Percentiles rank a stretch among this genome's conserved stretches.
These are phyloP conservation scores for Aramus guarauna DNA, from an alignment of 2,113 vertebrate genomes.

Conservation along the genomic window DNA sequence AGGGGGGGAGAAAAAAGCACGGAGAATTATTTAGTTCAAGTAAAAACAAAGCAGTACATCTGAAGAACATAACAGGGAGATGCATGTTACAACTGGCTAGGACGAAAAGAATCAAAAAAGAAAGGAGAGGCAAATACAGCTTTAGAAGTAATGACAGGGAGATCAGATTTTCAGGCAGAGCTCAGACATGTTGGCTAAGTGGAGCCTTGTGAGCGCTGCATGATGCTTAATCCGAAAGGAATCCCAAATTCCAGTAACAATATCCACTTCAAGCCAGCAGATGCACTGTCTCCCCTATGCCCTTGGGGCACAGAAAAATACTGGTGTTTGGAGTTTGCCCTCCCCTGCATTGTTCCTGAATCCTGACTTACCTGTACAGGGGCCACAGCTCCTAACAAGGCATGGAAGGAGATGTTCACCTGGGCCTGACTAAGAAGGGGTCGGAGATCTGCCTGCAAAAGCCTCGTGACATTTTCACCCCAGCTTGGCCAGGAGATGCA, in stretches of 20 bases:
- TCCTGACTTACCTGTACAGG: not conserved
- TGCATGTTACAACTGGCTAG: not conserved
- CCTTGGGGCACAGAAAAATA: not conserved
- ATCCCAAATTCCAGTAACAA: slow-evolving; percentile 16
- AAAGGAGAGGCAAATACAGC: not conserved
- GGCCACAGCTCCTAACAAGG: not conserved
- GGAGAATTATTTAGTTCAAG: not conserved
- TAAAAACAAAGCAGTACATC: not conserved
- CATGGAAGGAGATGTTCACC: not conserved
- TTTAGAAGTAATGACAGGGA: not conserved
- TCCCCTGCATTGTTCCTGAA: not conserved
- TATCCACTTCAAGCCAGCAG: not conserved
- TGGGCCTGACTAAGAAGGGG: fast-evolving
- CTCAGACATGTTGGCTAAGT: slow-evolving; percentile 40
- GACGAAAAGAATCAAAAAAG: slow-evolving; percentile 8
- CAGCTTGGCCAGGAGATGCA: not conserved
- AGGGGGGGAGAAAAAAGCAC: not conserved
- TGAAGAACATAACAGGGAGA: not conserved
- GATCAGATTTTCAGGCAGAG: slow-evolving; percentile 29
- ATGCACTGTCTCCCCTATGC: not conserved
- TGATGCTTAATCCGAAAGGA: slow-evolving; percentile 27
- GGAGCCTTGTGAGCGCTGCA: not conserved
- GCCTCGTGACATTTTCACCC: not conserved
- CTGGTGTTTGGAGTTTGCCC: not conserved
- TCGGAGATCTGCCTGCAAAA: not conserved